Conservation (phyloP, 2,113 vertebrate genomes). For the Seriola aureovittata region DNA sequence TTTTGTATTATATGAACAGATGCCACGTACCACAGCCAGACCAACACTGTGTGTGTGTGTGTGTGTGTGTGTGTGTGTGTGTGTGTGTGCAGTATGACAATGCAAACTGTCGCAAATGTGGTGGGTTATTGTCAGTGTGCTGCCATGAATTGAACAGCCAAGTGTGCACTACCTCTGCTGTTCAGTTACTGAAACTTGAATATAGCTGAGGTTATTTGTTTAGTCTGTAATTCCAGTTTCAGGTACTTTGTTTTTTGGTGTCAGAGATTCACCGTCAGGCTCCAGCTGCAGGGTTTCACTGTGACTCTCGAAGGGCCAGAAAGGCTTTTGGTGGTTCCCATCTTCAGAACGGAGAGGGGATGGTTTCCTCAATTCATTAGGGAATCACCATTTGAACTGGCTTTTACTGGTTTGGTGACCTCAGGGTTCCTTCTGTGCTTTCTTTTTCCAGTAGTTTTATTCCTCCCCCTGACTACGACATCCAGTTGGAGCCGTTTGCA, state of each 20-base stretch:
- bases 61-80: constrained; percentile 12
- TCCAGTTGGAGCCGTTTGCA: constrained; percentile 13
- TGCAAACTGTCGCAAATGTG: constrained; percentile 2
- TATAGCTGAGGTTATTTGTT: not conserved
- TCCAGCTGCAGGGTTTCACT: too few species aligned
- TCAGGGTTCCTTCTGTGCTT: constrained; percentile 9
- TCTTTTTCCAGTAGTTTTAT: constrained; percentile 24
- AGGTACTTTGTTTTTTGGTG: not conserved
- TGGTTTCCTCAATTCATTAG: not conserved
- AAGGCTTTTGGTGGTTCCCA: not conserved
- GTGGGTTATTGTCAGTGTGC: not conserved
- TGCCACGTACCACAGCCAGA: not conserved
- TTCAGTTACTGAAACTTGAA: not conserved
- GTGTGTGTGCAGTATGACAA: not conserved
- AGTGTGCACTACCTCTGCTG: not conserved
- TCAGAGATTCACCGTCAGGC: not conserved
- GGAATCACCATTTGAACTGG: not conserved
- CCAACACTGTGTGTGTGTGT: constrained; percentile 3
- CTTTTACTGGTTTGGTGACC: not conserved
- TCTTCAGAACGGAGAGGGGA: not conserved
- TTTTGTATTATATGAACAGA: constrained; percentile 14
- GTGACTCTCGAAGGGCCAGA: not conserved
- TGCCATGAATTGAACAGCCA: constrained; percentile 2
- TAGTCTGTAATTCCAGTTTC: not conserved
- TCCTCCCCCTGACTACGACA: constrained; percentile 9